A percentile compares a stretch with the other conserved stretches of the same genome.
These are phyloP conservation scores for Cepaea hortensis DNA, from an alignment of 2,888 invertebrate genomes.

Conservation along the genomic window DNA sequence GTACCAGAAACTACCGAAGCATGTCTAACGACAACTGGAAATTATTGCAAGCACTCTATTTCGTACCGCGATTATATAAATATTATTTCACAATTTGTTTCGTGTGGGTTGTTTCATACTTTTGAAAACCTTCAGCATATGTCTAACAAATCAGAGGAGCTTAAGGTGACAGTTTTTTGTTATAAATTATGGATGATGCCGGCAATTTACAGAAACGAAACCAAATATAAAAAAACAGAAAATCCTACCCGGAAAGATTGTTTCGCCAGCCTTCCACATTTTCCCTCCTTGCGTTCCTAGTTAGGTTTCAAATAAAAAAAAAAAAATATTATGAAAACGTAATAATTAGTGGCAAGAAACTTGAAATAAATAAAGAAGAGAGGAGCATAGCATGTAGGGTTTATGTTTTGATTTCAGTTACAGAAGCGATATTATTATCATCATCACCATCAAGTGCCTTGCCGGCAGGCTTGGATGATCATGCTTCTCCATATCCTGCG, in stretches of 20 bases:
- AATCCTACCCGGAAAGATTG: conserved; percentile 36
- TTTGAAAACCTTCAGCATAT: not conserved
- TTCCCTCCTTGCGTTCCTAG: conserved; percentile 44
- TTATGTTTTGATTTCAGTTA: no score
- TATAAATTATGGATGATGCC: not conserved
- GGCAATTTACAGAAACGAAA: not conserved
- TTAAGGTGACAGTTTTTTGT: not conserved
- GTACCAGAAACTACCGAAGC: no score
- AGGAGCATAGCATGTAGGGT: no score
- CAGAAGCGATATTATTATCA: no score
- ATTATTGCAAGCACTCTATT: no score
- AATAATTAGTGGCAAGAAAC: not conserved
- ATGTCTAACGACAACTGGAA: no score
- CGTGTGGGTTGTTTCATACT: no score
- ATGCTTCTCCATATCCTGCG: no score
- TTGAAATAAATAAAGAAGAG: not conserved
- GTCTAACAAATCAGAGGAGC: not conserved
- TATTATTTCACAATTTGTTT: no score
- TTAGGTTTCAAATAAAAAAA: not conserved
- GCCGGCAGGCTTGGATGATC: no score
- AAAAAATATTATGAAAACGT: not conserved
- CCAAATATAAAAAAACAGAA: not conserved
- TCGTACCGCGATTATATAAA: no score
- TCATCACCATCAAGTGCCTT: no score
- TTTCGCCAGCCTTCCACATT: conserved; percentile 45